Percentiles rank a stretch among this genome's conserved stretches.
Conservation (phyloP, 2,797 vertebrate species). For the Synaphobranchus kaupii region DNA sequence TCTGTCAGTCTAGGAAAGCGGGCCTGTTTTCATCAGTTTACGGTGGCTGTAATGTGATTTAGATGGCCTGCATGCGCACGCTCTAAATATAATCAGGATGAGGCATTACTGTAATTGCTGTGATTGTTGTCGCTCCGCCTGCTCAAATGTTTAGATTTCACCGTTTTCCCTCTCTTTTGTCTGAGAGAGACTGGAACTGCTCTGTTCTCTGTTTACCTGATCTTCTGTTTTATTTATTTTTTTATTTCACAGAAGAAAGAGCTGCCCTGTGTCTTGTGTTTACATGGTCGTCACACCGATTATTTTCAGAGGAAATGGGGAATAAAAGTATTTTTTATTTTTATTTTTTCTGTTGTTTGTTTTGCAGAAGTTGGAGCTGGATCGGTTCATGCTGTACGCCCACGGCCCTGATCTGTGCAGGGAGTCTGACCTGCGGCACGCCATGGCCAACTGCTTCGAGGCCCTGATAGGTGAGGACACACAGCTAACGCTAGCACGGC, state of each 20-base stretch:
- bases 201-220: not conserved
- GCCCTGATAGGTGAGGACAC: constrained; percentile 87
- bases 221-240: not conserved
- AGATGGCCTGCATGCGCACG: not conserved
- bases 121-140: not conserved
- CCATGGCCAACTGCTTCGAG: constrained; percentile 99
- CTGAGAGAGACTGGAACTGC: not conserved
- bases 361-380: constrained; percentile 92
- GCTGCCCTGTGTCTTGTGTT: constrained; percentile 52
- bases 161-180: not conserved
- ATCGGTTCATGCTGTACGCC: constrained; percentile 97
- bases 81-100: not conserved
- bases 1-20: constrained; percentile 60
- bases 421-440: constrained; percentile 95
- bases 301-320: not conserved
- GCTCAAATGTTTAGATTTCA: not conserved
- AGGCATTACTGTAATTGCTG: not conserved
- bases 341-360: not conserved
- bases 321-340: not conserved
- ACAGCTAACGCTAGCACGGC: not conserved
- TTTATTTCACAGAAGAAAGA: constrained; percentile 77
- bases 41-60: not conserved
- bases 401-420: constrained; percentile 96
- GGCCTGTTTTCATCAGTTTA: constrained; percentile 40
- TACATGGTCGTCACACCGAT: too few species aligned